Conservation (phyloP, 2,113 vertebrate genomes). For the Pristiophorus japonicus region DNA sequence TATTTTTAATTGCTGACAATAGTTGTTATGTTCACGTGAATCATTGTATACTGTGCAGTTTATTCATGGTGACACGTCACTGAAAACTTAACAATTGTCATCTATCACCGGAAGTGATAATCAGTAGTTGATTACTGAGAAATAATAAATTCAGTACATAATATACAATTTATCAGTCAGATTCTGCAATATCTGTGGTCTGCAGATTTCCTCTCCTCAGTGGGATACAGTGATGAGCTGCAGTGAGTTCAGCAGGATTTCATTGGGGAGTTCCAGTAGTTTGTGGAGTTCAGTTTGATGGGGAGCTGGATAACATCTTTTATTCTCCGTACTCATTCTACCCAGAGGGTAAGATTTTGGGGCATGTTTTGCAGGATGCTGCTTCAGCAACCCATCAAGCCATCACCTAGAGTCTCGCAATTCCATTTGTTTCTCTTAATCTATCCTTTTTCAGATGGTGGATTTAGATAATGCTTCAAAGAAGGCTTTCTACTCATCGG, state of each 20-base stretch:
- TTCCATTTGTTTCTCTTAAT: neutral
- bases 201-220: neutral
- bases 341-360: neutral
- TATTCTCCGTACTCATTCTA: neutral
- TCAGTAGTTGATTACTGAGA: neutral
- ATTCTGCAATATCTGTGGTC: neutral
- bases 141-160: neutral
- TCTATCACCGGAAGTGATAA: neutral
- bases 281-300: neutral
- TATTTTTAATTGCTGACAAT: neutral
- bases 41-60: neutral
- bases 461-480: neutral
- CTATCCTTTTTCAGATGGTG: neutral
- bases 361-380: no score
- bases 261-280: neutral
- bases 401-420: neutral
- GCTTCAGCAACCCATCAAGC: neutral
- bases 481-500: neutral
- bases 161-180: neutral
- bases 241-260: neutral
- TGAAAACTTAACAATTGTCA: neutral
- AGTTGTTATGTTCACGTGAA: neutral
- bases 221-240: neutral
- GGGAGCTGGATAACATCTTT: neutral
- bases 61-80: neutral